A percentile compares a stretch with the other conserved stretches of the same genome.
phyloP scores from a whole-genome alignment of 2,888 invertebrate species.

The Acleris laterana region DNA sequence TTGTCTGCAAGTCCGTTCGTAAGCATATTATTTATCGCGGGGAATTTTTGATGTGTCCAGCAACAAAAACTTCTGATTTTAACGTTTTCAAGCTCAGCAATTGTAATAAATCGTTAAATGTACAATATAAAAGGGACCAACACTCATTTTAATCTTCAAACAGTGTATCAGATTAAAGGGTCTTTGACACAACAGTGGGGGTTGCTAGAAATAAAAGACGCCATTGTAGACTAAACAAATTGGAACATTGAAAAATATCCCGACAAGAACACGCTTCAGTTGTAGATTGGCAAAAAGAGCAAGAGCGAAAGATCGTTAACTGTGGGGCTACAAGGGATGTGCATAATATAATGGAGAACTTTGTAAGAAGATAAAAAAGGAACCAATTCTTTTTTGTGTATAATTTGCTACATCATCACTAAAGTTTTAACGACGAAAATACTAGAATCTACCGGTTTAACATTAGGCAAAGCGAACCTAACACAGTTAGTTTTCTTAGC shows the following conservation, averaged over 20 bases:
- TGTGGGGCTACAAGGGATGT: constrained; percentile 28
- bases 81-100: no score
- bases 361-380: background rate
- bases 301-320: constrained; percentile 53
- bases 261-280: constrained; percentile 63
- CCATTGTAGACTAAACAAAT: constrained; percentile 49
- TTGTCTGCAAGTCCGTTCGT: no score
- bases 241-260: constrained; percentile 64
- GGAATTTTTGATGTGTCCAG: no score
- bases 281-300: constrained; percentile 70
- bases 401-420: no score
- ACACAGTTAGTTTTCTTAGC: no score
- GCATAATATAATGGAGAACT: background rate
- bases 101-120: no score
- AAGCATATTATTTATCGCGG: no score
- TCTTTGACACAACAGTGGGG: constrained; percentile 15
- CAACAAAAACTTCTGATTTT: no score
- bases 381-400: background rate
- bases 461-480: no score
- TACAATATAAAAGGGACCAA: no score
- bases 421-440: no score
- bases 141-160: constrained; percentile 3
- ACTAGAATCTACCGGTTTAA: no score
- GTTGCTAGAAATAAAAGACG: constrained; percentile 43
- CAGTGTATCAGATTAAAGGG: constrained; percentile 3